Evolutionary conservation across 2,888 invertebrate genomes (phyloP), one percentile per base, ranked within the genome.

Genomic region (Halictus quadricinctus): DNA sequence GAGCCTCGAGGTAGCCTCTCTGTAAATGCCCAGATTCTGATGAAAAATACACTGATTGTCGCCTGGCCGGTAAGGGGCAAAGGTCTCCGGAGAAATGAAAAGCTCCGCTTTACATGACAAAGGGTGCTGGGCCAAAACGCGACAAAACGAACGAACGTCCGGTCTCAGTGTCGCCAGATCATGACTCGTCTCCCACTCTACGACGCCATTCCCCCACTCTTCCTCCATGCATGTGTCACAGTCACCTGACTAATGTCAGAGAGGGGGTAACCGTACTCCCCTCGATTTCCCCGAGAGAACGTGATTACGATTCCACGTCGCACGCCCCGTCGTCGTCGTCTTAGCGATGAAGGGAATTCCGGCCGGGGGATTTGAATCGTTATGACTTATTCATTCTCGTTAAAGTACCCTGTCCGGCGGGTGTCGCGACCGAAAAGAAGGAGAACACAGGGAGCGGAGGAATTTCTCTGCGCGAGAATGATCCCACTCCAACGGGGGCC

Each of bases 341-440:
- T 29, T 29, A 29, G 36, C 18, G 66, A 66, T 15, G 74, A 76
- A 79, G 76, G 81, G 70, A 73, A 66, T 74, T 77, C 74, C 70
- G 60, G 1, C 72, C 60, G 79, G 70, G 66, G 48, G 78, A 79
- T 87, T 88, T 81, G 74, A 84, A 90, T 85, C 81, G 85, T 80
- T 80, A 84, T 87, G 88, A 88, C 83, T 88, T 85, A 88, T 88
- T 88, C 84, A 88, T 87, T 87, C 84, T 83, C 83, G 82, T 86
- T 86, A 87, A 83, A 84, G 70, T 54, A 48, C 36, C 79, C 76
- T 66, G 69, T 70, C 60, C 69, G 8, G 69, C 46, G 79, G 60
- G 76, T 75, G 66, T 79, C 81, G 66, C 66, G n/a, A 66, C 15
- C n/a, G 72, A 60, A 60, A 79, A 76, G 48, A 60, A 36, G 41